Evolutionary conservation across 2,888 invertebrate species (phyloP), one percentile per base, ranked within the genome.

Genomic region (Fragum sueziense): DNA sequence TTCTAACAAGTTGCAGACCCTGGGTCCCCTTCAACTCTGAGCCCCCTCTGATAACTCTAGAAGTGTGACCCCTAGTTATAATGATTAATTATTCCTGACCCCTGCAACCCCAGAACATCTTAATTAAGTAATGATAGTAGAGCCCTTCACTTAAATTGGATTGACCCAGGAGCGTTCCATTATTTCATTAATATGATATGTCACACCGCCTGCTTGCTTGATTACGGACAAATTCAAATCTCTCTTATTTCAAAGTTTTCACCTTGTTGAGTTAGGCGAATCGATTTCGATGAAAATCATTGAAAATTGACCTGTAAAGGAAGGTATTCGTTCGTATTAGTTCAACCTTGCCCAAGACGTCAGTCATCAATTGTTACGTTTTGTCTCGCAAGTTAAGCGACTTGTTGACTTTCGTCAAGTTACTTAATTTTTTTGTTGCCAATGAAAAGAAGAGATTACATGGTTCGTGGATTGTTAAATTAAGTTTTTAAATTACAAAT

Each of bases 121-220:
- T 82, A 76, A 82, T 82, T 78, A 82, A 34, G 51, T 37, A 67
- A 79, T 82, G 70, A 82, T 82, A 74, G 72, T 33, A 51, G 52
- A 51, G 37, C 70, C 54, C 76, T 79, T 59, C 70, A 57, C 41
- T 68, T 75, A 69, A 70, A 68, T 62, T 74, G 76, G 67, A 57
- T 27, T 67, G 62, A 74, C 74, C 80, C 69, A 29, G 17, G 27
- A 51, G 67, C 37, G 74, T 78, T 76, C 71, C 75, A 78, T 82
- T 78, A 76, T 73, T 76, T 59, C 73, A 76, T 80, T 80, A 80
- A 70, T 73, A 61, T 76, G 69, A 80, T 76, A 69, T 73, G 52
- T 70, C 65, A 65, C 65, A 41, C 65, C 37, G 65, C 25, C 25
- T 65, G 6, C 25, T 27, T 31, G n/a, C 41, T 25, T 33, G 65